phyloP scores from a whole-genome alignment of 2,113 vertebrate genomes.

The Terrapene triunguis region DNA sequence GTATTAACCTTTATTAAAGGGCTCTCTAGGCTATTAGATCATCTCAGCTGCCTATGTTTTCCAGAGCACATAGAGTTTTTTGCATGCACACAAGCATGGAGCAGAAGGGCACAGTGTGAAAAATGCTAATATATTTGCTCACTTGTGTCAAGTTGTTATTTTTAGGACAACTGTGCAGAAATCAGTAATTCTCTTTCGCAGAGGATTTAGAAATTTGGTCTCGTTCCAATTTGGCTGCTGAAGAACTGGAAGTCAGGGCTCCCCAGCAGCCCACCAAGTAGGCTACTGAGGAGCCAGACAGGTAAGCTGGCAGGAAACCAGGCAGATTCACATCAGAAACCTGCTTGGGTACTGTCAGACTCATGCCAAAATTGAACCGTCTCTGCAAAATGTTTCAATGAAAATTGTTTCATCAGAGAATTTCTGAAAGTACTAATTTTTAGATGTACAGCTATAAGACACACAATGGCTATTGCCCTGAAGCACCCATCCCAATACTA shows the following conservation, averaged over 20 bases:
- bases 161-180: not conserved
- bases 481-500: not conserved
- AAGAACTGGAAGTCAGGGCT: not conserved
- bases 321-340: not conserved
- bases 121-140: not conserved
- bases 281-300: not conserved
- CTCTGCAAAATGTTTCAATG: not conserved
- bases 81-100: not conserved
- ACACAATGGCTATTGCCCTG: not conserved
- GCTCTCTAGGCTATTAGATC: not conserved
- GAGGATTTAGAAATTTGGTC: not conserved
- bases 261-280: not conserved
- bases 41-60: not conserved
- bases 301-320: not conserved
- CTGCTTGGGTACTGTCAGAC: not conserved
- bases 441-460: not conserved
- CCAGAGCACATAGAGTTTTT: not conserved
- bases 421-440: not conserved
- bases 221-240: not conserved
- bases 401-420: not conserved
- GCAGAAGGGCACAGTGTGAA: not conserved
- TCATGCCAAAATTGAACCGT: slow-evolving; percentile 9
- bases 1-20: not conserved
- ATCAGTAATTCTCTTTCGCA: not conserved
- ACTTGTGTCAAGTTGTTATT: not conserved